Evolutionary conservation across 1,140 invertebrate species (phyloP), one percentile per base, ranked within the genome.

Genomic region (Rhynchophorus ferrugineus): DNA sequence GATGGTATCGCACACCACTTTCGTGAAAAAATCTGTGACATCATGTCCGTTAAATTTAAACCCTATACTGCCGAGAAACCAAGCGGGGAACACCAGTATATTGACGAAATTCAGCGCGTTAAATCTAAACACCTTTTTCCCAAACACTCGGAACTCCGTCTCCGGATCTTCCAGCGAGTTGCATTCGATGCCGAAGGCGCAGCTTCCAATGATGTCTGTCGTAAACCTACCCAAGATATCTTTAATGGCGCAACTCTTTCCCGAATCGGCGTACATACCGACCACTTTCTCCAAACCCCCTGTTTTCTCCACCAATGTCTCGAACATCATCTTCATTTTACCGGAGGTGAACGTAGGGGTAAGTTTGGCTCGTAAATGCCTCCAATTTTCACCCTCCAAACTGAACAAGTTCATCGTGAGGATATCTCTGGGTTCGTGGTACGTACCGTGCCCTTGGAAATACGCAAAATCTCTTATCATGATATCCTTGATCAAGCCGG

Each of bases 291-390:
- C 47, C 5, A 55, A 21, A 18, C 16, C 7, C 3, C n/a, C 8
- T 14, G 18, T 38, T 33, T 43, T 49, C 8, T 55, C 21, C 16
- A 35, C n/a, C 0, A 55, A 11, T 1, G 50, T 54, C 5, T 49
- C 34, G 41, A 58, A 63, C 71, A 77, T 75, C 11, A 49, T 57
- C 58, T 71, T 75, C 43, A 78, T 56, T 58, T 73, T 75, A 0
- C 68, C 68, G n/a, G 69, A 69, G 0, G 74, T 70, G 56, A 78
- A 76, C n/a, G 73, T 68, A 17, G 72, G 73, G 0, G 69, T 70
- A 13, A 77, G 34, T 49, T 70, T 70, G 3, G 41, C 50, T 39
- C 76, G 56, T 2, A 76, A 53, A 37, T 61, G 53, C 55, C 68
- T 75, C 76, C 76, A 78, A 37, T 66, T 58, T 21, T 66, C 52